Conservation (phyloP, 2,113 vertebrate genomes). For the Corydoras sp. region DNA sequence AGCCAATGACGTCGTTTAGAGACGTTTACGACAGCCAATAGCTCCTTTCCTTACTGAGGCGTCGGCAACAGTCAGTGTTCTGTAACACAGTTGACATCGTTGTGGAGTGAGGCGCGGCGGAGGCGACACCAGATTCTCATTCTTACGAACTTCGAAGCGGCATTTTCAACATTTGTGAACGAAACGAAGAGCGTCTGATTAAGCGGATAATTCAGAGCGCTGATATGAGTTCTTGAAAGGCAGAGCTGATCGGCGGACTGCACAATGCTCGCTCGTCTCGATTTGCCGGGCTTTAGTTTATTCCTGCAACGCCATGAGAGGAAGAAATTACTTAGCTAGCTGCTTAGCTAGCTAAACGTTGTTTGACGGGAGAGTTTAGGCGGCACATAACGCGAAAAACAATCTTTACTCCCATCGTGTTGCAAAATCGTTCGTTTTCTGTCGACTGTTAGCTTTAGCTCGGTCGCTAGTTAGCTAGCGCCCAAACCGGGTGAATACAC, state of each 20-base stretch:
- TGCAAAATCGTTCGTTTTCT: neutral
- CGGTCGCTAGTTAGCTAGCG: conserved; percentile 30
- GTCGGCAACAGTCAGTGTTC: neutral
- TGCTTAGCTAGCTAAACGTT: neutral
- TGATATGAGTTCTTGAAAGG: neutral
- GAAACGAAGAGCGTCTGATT: conserved; percentile 4
- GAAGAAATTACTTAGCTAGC: conserved; percentile 31
- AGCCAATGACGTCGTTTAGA: neutral
- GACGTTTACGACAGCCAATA: conserved; percentile 48
- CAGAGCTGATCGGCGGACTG: conserved; percentile 2
- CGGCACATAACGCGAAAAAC: too few relatives aligned
- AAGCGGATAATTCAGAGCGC: neutral
- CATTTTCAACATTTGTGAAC: conserved; percentile 24
- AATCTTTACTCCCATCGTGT: too few relatives aligned
- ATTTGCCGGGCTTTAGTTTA: conserved; percentile 17
- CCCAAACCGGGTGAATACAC: conserved; percentile 55
- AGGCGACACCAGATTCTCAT: conserved; percentile 57
- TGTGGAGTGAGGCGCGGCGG: conserved; percentile 55
- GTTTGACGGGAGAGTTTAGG: too few relatives aligned
- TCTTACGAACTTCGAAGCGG: conserved; percentile 53
- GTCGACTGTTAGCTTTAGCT: conserved; percentile 22
- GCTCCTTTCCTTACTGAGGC: conserved; percentile 32
- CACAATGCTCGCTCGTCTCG: neutral
- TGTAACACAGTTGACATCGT: conserved; percentile 41
- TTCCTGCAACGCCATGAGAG: conserved; percentile 46